Evolutionary conservation across 2,113 vertebrate genomes (phyloP), one percentile per base, ranked within the genome.

Genomic region (Rhinoptilus africanus): DNA sequence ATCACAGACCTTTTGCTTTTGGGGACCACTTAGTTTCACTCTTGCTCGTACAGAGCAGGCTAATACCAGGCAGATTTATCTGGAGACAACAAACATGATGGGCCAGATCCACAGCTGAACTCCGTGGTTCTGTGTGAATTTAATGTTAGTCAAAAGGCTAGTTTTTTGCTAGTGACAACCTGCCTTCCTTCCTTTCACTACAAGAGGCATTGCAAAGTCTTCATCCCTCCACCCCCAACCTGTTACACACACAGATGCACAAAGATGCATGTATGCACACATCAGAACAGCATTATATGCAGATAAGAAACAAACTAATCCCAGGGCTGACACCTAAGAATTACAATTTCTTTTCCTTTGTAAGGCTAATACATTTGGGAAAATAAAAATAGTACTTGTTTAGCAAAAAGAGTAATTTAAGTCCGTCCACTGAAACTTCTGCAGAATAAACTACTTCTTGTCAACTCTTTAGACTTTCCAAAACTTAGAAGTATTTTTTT

Each of bases 391-490:
- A 66, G 12, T 32, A 84, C 28, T 41, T 39, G 8, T 66, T 71
- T 20, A 66, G 35, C 10, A 91, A 28, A 78, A 78, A 56, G 69
- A 34, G 14, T 76, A 10, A 18, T 23, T 4, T 81, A 74, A 51
- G 21, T 84, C 12, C 27, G 80, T 83, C 85, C 21, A 85, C 66
- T 56, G 47, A 96, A 93, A 28, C 22, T 3, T 47, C 32, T 37
- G 62, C 47, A 85, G 15, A 85, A 45, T 30, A 68, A 75, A 74
- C 13, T 81, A 80, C 18, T 10, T 48, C 90, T 35, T 66, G 5
- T 45, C 22, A 75, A 67, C 59, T 89, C 22, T 67, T 86, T 68
- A 88, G 93, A 81, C 47, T 85, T 95, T 35, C 60, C 39, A 74
- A 78, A 91, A 78, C 11, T 68, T 90, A 22, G 4, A 19, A 9